Percentiles rank a stretch among this genome's conserved stretches.
Evolutionary conservation across 2,113 vertebrate species (phyloP).

Genomic region (Vulpes ferrilata): DNA sequence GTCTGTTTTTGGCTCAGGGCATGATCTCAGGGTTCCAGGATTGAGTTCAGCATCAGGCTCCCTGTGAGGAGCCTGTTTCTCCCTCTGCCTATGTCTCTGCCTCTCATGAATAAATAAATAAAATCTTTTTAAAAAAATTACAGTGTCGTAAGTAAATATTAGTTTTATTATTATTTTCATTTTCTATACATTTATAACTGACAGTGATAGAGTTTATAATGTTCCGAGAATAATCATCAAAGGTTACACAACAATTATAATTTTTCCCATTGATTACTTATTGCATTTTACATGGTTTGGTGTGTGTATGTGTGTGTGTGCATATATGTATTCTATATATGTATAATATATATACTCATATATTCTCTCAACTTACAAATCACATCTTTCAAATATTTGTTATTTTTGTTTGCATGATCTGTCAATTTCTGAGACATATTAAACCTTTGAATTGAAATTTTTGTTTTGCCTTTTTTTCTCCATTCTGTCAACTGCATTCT

Average conservation of each 20-base stretch:
- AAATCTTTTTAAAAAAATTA: background rate
- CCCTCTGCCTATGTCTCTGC: no score
- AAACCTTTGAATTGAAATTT: background rate
- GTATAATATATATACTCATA: background rate
- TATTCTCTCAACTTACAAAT: background rate
- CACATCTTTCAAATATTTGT: background rate
- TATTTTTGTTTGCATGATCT: background rate
- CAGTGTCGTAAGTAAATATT: background rate
- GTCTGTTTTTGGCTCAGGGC: no score
- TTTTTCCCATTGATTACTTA: background rate
- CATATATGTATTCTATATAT: background rate
- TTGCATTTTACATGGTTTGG: background rate
- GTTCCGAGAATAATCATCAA: background rate
- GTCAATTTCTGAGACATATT: background rate
- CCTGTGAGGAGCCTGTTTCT: no score
- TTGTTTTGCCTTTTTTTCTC: background rate
- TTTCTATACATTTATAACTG: background rate
- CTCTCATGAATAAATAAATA: no score
- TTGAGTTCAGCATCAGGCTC: no score
- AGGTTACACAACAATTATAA: background rate
- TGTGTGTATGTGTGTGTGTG: background rate
- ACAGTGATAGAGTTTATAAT: background rate
- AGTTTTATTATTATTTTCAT: background rate
- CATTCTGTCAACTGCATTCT: background rate
- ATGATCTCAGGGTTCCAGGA: no score